phyloP scores from a whole-genome alignment of 2,797 vertebrate species.

The Sebastes hubbsi region DNA sequence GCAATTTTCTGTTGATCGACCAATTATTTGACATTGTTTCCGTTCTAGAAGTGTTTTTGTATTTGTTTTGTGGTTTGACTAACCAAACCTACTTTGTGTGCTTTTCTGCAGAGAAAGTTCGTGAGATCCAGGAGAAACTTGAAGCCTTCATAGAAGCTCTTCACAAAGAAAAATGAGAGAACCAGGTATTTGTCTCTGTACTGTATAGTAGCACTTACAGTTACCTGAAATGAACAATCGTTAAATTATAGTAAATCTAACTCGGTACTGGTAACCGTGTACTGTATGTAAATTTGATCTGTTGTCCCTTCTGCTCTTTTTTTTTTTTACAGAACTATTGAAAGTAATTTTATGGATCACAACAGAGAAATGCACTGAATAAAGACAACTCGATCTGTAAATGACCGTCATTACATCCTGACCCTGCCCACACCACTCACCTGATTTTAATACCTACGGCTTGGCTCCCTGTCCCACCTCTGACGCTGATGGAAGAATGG shows the following conservation, averaged over 20 bases:
- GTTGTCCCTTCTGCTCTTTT: background rate
- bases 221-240: background rate
- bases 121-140: conserved; percentile 99
- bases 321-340: conserved; percentile 42
- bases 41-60: background rate
- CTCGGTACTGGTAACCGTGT: background rate
- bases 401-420: conserved; percentile 35
- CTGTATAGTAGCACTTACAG: background rate
- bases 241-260: background rate
- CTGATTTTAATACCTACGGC: conserved; percentile 59
- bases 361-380: conserved; percentile 71
- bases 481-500: conserved; percentile 17
- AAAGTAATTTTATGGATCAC: conserved; percentile 38
- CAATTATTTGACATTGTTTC: background rate
- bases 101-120: conserved; percentile 91
- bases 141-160: conserved; percentile 99
- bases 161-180: conserved; percentile 93
- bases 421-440: conserved; percentile 27
- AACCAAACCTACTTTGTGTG: conserved; percentile 4
- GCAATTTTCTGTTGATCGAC: background rate
- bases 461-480: background rate
- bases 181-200: conserved; percentile 57
- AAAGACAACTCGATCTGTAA: conserved; percentile 60
- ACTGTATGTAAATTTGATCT: background rate
- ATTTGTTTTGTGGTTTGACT: background rate